Base-by-base conservation (phyloP, 2,888 invertebrate species). In the Acrobasis consociella region DNA sequence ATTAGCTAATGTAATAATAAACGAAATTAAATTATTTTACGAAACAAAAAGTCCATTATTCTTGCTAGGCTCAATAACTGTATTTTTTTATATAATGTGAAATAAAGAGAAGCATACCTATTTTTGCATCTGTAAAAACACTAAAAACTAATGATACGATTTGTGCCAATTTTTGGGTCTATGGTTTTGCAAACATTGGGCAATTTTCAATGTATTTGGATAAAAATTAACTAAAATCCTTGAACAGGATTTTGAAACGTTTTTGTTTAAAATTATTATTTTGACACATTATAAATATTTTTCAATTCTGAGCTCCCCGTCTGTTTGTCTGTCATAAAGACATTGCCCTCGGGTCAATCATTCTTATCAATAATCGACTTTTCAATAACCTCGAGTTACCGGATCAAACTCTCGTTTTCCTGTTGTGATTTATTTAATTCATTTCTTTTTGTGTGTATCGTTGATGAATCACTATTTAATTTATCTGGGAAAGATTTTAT, bases 321-420 rank as follows among this genome's bases (percentile, higher is more conserved):
- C 55, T 55, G 10, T 55, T 39, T 55, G 38, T 55, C 39, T 55
- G 39, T 39, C 55, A 15, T 38, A 39, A 16, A 55, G 38, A 55
- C 55, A 55, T 39, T 55, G 55, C 63, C 15, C 52, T 53, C 61
- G 58, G 62, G 60, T 62, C 62, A 60, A 50, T 55, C 37, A 46
- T 49, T 58, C 58, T 15, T 58, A 56, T 60, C 55, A 58, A 42
- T 64, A 62, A 65, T 52, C 42, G 65, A 62, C 56, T 51, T 55
- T 58, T 52, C 39, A 61, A 46, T 63, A 53, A 62, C 68, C 68
- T 68, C 68, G 15, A 50, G 37, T 39, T 64, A 31, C 66, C 68
- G 68, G 68, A 68, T 68, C 58, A 61, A 63, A 46, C 58, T 17
- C 58, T 17, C 64, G 61, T 62, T 66, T 65, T 62, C 49, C 60